Evolutionary conservation across 2,113 vertebrate genomes (phyloP), one percentile per base, ranked within the genome.

Genomic region (Numenius arquata): DNA sequence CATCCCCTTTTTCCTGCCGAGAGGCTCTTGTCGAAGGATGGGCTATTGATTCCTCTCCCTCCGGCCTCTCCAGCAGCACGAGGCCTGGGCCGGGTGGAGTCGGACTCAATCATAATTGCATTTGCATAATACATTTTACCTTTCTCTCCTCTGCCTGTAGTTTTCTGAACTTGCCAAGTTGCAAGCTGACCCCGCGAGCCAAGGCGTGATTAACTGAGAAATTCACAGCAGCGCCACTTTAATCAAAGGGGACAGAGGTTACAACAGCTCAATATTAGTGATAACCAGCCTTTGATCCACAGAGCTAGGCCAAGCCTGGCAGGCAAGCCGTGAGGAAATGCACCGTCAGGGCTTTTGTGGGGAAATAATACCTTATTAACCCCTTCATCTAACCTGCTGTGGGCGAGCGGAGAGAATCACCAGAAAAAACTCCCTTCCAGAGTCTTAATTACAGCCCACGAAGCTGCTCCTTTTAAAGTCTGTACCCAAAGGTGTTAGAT

Each of bases 211-310:
- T 99, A 98, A 98, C 97, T 97, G 96, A 98, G 98, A 98, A 98
- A 98, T 98, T 98, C 98, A 98, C 95, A 90, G 96, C 97, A 97
- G 98, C 95, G 34, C 96, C 95, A 88, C 97, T 97, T 98, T 99
- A 99, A 99, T 99, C 98, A 98, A 98, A 99, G 97, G 93, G 98
- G 99, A 99, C 99, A 99, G 98, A 98, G 98, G 98, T 99, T 99
- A 99, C 98, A 98, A 99, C 98, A 99, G 98, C 99, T 99, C 99
- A 98, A 99, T 99, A 99, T 98, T 97, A 98, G 98, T 93, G 98
- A 99, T 99, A 99, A 98, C 98, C 98, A 98, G 98, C 98, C 98
- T 99, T 99, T 98, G 98, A 99, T 99, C 98, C 98, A 98, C 98
- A 98, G 98, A 98, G 98, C 97, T 98, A 98, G 96, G 95, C 95